phyloP scores from a whole-genome alignment of 2,113 vertebrate genomes.

The Perca fluviatilis region DNA sequence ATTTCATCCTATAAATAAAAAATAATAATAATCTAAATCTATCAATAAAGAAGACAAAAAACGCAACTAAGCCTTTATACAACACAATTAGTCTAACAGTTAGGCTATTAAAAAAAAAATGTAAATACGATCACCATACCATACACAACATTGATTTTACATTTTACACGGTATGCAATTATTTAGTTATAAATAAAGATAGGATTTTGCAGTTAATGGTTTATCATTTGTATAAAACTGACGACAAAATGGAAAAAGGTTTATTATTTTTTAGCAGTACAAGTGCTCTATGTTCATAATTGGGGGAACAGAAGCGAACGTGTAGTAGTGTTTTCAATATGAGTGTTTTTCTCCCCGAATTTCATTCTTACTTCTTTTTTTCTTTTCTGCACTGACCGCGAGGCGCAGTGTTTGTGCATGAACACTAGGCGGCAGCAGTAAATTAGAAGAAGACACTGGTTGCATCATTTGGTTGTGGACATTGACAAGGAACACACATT shows the following conservation, averaged over 20 bases:
- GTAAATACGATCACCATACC: no score
- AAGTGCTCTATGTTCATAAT: background rate
- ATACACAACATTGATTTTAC: background rate
- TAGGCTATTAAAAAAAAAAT: no score
- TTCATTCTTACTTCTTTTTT: background rate
- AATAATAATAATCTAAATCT: no score
- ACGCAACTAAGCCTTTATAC: background rate
- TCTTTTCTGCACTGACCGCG: no score
- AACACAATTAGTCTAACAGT: background rate
- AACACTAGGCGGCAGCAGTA: slow-evolving; percentile 74
- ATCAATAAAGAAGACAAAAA: background rate
- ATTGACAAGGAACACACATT: background rate
- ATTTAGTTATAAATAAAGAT: background rate
- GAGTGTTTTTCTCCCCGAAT: background rate
- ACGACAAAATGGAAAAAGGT: background rate
- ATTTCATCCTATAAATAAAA: no score
- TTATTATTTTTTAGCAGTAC: background rate
- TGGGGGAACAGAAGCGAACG: background rate
- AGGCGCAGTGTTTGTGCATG: slow-evolving; percentile 6
- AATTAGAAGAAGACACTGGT: slow-evolving; percentile 31
- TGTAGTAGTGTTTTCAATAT: background rate
- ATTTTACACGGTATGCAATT: background rate
- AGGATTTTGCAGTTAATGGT: background rate
- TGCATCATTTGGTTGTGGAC: background rate
- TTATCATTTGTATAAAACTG: background rate